Conservation (phyloP, 2,888 invertebrate genomes). For the Aleiodes leptofemur region DNA sequence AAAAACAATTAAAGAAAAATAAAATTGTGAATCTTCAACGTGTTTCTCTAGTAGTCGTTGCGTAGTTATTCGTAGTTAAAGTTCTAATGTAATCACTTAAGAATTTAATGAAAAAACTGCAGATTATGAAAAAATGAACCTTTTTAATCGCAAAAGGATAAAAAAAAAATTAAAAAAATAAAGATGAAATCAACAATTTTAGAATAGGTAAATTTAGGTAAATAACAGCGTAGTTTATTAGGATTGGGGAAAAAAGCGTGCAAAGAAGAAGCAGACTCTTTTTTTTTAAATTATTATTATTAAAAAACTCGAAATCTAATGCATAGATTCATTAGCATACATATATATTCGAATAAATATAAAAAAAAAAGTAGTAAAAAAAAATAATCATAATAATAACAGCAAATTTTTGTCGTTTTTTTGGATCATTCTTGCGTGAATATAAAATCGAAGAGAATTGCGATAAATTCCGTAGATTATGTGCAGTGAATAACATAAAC, state of each 20-base stretch:
- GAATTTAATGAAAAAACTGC: not conserved
- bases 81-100: conserved; percentile 70
- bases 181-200: conserved; percentile 56
- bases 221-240: conserved; percentile 64
- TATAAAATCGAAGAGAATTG: not conserved
- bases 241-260: conserved; percentile 30
- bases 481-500: not conserved
- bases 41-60: conserved; percentile 72
- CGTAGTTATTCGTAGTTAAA: conserved; percentile 69
- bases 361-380: too few species aligned
- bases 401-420: too few species aligned
- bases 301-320: too few species aligned
- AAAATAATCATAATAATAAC: too few species aligned
- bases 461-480: conserved; percentile 3
- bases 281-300: not conserved
- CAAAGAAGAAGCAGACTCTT: conserved; percentile 39
- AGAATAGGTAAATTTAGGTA: conserved; percentile 67
- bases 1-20: conserved; percentile 28
- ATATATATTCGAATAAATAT: too few species aligned
- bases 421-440: conserved; percentile 6
- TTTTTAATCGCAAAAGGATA: conserved; percentile 63
- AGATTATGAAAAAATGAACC: conserved; percentile 65
- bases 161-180: conserved; percentile 1
- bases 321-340: too few species aligned
- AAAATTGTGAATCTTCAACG: conserved; percentile 60